Conservation (phyloP, 2,113 vertebrate genomes). For the Trachemys scripta region DNA sequence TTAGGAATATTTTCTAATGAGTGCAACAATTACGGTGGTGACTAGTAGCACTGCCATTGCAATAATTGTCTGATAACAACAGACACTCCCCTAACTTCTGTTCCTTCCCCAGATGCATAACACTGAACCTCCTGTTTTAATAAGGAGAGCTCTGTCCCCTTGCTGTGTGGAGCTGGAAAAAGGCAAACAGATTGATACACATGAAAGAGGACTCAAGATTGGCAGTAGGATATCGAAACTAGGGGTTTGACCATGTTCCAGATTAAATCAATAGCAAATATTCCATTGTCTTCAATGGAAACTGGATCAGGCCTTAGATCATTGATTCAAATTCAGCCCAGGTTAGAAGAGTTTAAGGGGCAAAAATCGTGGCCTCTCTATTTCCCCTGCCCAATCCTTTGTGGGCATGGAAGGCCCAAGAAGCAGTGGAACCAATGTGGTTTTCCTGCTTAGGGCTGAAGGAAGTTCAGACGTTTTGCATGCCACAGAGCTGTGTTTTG, state of each 20-base stretch:
- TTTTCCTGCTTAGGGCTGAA: neutral
- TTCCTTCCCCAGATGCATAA: accelerated
- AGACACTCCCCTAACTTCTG: neutral
- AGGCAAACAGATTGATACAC: accelerated
- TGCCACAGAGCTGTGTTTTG: neutral
- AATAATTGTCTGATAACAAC: neutral
- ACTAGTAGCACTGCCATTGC: conserved; percentile 8
- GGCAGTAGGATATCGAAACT: neutral
- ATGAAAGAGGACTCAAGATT: neutral
- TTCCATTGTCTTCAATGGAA: neutral
- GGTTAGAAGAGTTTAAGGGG: neutral
- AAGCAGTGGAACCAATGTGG: neutral
- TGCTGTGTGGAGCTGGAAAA: neutral
- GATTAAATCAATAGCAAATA: neutral
- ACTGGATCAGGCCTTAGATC: neutral
- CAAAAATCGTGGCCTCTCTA: neutral
- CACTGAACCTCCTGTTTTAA: neutral
- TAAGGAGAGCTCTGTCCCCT: neutral
- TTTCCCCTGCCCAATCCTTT: neutral
- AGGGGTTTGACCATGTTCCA: neutral
- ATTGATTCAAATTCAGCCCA: neutral
- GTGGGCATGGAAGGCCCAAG: neutral
- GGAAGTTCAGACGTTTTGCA: neutral
- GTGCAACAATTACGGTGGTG: conserved; percentile 24
- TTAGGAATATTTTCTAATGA: conserved; percentile 48